Evolutionary conservation across 2,888 invertebrate genomes (phyloP).

Genomic region (Eudasyphora cyanicolor): DNA sequence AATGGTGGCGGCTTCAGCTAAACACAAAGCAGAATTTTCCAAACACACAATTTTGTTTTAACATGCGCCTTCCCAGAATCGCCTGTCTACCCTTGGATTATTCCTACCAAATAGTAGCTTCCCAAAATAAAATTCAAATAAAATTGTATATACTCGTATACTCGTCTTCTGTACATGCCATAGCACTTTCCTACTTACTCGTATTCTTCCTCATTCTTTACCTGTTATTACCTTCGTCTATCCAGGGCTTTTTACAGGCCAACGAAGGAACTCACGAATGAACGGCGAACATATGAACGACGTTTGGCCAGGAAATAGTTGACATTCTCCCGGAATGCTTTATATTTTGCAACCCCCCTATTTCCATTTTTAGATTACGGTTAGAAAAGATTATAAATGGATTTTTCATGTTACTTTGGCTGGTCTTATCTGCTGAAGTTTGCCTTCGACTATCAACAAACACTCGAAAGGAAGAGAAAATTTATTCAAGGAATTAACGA

Average conservation of each 20-base stretch:
- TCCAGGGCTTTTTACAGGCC: background rate
- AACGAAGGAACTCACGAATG: background rate
- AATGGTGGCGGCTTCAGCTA: background rate
- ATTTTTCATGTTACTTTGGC: slow-evolving; percentile 17
- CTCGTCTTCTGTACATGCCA: no score
- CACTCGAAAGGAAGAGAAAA: background rate
- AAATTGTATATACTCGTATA: background rate
- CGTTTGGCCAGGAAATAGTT: slow-evolving; percentile 6
- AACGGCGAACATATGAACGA: background rate
- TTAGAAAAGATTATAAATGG: slow-evolving; percentile 19
- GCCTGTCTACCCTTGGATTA: slow-evolving; percentile 2
- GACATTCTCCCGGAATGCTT: background rate
- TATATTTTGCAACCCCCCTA: background rate
- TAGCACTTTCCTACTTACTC: no score
- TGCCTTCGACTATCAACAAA: no score
- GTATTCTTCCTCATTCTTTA: background rate
- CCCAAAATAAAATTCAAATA: background rate
- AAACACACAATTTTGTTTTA: background rate
- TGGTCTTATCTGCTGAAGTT: background rate
- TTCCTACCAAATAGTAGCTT: background rate
- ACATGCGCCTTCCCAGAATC: slow-evolving; percentile 10
- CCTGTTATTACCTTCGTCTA: background rate
- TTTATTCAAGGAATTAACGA: background rate
- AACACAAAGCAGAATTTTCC: background rate
- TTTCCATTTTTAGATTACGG: background rate